Base-by-base conservation (phyloP, 2,113 vertebrate genomes). In the Gambusia affinis region DNA sequence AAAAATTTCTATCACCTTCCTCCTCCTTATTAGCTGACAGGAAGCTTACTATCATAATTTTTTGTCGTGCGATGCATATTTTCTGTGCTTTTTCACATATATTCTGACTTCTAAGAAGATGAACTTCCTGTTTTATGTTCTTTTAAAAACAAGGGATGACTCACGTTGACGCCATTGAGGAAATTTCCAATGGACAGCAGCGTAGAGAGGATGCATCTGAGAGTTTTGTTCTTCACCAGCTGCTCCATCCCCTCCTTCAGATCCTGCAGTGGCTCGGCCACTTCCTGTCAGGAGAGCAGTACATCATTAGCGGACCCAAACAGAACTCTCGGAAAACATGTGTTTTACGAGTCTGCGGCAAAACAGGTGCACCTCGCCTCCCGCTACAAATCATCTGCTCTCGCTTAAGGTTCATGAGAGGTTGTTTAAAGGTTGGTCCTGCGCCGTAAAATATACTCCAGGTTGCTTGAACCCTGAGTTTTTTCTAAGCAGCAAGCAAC, bases 211-310 rank as follows among this genome's bases (percentile, higher is more conserved):
- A 99, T 97, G 88, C 95, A 95, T 68, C 96, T 95, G 37, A 99
- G 94, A 5, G 97, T 99, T 93, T 97, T 97, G 90, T 99, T 99
- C 85, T 96, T 97, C 92, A 98, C 98, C 92, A 99, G 88, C 91
- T 99, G 97, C 84, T 98, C 97, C 98, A 99, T 99, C 75, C 97
- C 97, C 90, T 99, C 97, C 91, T 99, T 99, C 89, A 99, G 92
- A 89, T 99, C 98, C 93, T 98, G 95, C 82, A 99, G 93, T 0
- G 98, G 97, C 91, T 99, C 97, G 37, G 97, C 97, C 73, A 99
- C 97, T 95, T 99, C 98, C 98, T 99, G 91, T 7, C 27, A 75
- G 47, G 33, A 70, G n/a, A 28, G 71, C 29, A 54, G 12, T 31
- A 60, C 42, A 74, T 72, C 60, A 82, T 82, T 80, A 83, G 67